phyloP scores from a whole-genome alignment of 1,140 invertebrate genomes.

The Eupeodes corollae region DNA sequence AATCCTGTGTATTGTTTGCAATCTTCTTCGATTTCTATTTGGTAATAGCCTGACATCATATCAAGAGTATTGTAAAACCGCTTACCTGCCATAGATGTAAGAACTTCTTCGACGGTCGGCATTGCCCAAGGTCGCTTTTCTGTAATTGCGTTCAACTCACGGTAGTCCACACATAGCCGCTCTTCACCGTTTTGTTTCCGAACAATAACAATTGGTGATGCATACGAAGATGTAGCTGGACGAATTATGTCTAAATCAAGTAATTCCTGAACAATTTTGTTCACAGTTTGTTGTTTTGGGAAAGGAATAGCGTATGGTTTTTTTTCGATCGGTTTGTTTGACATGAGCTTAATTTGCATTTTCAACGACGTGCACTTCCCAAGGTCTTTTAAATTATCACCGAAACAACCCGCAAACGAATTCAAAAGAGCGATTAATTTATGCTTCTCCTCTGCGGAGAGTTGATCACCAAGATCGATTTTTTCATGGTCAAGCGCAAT shows the following conservation, averaged over 20 bases:
- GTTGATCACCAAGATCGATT: background rate
- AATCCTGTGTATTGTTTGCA: slow-evolving; percentile 38
- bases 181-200: slow-evolving; percentile 17
- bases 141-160: slow-evolving; percentile 34
- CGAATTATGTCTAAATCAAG: background rate
- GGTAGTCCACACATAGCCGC: slow-evolving; percentile 24
- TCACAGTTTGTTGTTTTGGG: slow-evolving; percentile 1
- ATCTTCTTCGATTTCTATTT: slow-evolving; percentile 32
- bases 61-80: slow-evolving; percentile 38
- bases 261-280: slow-evolving; percentile 1
- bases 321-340: background rate
- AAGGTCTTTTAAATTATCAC: background rate
- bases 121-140: slow-evolving; percentile 41
- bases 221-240: slow-evolving; percentile 12
- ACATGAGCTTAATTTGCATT: background rate
- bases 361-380: background rate
- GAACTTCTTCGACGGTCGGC: slow-evolving; percentile 37
- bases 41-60: slow-evolving; percentile 39
- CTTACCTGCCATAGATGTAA: slow-evolving; percentile 31
- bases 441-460: background rate
- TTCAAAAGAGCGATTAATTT: background rate
- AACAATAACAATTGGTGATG: slow-evolving; percentile 12
- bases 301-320: slow-evolving; percentile 3
- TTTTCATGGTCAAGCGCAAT: background rate
- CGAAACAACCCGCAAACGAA: slow-evolving; percentile 2